Evolutionary conservation across 2,888 invertebrate genomes (phyloP).

Genomic region (Archaeoteleia sp.): DNA sequence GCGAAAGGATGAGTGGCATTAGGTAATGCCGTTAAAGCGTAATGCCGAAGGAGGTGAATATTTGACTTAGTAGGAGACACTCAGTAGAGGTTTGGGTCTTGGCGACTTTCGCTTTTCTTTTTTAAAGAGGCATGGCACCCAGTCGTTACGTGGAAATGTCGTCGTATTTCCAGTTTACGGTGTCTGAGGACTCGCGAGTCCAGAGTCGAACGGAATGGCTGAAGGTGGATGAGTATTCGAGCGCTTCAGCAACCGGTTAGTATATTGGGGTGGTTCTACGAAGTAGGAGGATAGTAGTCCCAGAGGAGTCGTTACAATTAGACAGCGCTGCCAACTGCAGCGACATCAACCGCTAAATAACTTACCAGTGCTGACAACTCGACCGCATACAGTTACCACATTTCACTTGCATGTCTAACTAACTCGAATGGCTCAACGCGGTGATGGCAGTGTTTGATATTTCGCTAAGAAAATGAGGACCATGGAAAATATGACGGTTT

Average conservation of each 20-base stretch:
- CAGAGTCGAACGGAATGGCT: conserved; percentile 29
- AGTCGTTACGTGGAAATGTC: conserved; percentile 65
- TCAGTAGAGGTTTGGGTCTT: too few species aligned
- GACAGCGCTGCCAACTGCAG: conserved; percentile 72
- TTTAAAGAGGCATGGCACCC: too few species aligned
- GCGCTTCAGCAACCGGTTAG: conserved; percentile 60
- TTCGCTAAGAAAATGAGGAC: background rate
- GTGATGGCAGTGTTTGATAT: background rate
- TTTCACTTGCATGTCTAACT: conserved; percentile 51
- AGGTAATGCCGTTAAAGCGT: too few species aligned
- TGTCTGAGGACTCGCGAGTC: conserved; percentile 59
- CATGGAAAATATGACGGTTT: too few species aligned
- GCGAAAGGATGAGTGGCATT: too few species aligned
- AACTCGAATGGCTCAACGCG: conserved; percentile 10
- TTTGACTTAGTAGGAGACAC: too few species aligned
- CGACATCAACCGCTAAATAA: conserved; percentile 72
- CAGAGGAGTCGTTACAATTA: conserved; percentile 74
- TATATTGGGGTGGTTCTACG: conserved; percentile 51
- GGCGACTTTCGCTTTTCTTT: too few species aligned
- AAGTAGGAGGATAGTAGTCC: conserved; percentile 65
- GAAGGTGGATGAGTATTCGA: conserved; percentile 55
- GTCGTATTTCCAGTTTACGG: conserved; percentile 70
- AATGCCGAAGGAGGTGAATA: too few species aligned
- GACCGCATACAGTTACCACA: conserved; percentile 65
- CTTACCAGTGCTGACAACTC: conserved; percentile 73